Evolutionary conservation across 2,797 vertebrate genomes (phyloP), one percentile per base, ranked within the genome.

Genomic region (Chanos chanos): DNA sequence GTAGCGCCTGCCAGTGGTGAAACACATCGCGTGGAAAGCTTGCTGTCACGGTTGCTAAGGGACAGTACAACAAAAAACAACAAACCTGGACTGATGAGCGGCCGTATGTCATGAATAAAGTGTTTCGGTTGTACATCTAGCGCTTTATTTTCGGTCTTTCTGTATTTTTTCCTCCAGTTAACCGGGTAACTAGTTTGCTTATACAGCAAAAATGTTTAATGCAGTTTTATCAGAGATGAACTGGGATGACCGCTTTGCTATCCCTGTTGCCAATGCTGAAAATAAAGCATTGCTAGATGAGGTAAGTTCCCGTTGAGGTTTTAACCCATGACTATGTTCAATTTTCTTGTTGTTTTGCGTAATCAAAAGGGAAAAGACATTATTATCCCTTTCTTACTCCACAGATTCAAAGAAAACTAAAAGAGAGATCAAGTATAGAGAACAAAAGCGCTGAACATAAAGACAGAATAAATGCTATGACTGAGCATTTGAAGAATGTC

Each of bases 171-270:
- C 52, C 48, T 16, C 43, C 27, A 40, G 39, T 18, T 7, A 37
- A n/a, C 6, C n/a, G n/a, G n/a, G 7, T 7, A 18, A 40, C n/a
- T 28, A 8, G 51, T 54, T 7, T 47, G 12, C 15, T 15, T 12
- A 5, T 28, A 6, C 41, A 48, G 4, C 15, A 9, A 74, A 47
- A 34, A 94, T 95, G 93, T 82, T 78, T 4, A 56, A 39, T 8
- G 0, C 67, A 0, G 68, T 91, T 30, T 74, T 95, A 56, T 72
- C 78, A 1, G 91, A 92, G 47, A 40, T 92, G 2, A 79, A 66
- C 4, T 96, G 95, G 95, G 89, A 91, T 21, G 73, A 85, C 56
- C 88, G 85, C n/a, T 90, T 91, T 49, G 90, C 90, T 4, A 56
- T 95, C 25, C 96, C 94, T 0, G 87, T 92, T 68, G 84, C 87